Evolutionary conservation across 2,113 vertebrate species (phyloP).

Genomic region (Xiphophorus couchianus): DNA sequence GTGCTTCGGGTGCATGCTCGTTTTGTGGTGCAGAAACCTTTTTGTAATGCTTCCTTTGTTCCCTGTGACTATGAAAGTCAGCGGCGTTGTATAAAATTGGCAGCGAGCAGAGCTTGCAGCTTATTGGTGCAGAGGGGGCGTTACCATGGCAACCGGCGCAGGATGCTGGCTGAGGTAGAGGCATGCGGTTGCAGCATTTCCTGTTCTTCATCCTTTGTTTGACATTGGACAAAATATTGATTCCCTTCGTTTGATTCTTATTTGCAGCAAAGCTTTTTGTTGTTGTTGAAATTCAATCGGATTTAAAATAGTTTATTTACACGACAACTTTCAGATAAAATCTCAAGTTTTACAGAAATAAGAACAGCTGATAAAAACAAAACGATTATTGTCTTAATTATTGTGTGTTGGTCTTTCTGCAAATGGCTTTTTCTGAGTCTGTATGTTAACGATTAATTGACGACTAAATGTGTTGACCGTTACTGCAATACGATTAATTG

Average conservation of each 20-base stretch:
- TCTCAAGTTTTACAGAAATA: too few relatives aligned
- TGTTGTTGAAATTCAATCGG: neutral
- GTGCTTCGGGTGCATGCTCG: neutral
- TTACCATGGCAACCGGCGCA: conserved; percentile 65
- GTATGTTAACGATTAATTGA: too few relatives aligned
- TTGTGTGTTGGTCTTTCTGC: too few relatives aligned
- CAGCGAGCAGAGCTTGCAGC: conserved; percentile 52
- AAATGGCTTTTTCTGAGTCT: too few relatives aligned
- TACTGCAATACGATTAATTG: too few relatives aligned
- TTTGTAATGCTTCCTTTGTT: conserved; percentile 61
- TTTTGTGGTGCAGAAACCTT: conserved; percentile 38
- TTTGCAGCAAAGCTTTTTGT: too few relatives aligned
- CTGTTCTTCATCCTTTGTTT: conserved; percentile 55
- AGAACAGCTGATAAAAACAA: neutral
- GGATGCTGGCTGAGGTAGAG: conserved; percentile 54
- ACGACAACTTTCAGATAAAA: too few relatives aligned
- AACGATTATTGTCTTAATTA: too few relatives aligned
- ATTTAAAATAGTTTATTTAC: too few relatives aligned
- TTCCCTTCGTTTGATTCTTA: neutral
- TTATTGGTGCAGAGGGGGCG: conserved; percentile 50
- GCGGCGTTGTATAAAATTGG: neutral
- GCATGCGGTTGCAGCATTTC: conserved; percentile 77
- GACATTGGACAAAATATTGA: neutral
- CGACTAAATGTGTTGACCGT: too few relatives aligned
- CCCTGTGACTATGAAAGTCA: neutral